Percentiles rank a stretch among this genome's conserved stretches.
phyloP scores from a whole-genome alignment of 2,797 vertebrate genomes.

The Pteropus rufus region DNA sequence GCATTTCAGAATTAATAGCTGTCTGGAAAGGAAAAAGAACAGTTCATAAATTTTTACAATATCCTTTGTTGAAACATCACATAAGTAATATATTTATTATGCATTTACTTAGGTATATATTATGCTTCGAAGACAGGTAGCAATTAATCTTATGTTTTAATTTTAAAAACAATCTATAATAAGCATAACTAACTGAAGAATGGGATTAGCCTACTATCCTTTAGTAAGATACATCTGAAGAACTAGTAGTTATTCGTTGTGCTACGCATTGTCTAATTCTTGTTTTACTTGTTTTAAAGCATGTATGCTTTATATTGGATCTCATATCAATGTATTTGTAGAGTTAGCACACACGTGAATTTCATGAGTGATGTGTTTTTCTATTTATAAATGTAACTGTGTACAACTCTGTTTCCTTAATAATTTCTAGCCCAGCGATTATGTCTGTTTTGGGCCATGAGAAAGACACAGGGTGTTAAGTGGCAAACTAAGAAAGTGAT shows the following conservation, averaged over 20 bases:
- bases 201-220: neutral
- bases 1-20: neutral
- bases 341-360: neutral
- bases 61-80: neutral
- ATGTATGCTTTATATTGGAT: neutral
- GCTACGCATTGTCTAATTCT: neutral
- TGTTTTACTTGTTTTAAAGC: neutral
- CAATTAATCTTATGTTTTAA: conserved; percentile 9
- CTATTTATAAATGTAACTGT: neutral
- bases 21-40: neutral
- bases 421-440: neutral
- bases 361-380: neutral
- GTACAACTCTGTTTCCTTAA: neutral
- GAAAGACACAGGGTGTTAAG: neutral
- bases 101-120: neutral
- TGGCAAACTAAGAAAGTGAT: neutral
- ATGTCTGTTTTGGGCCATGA: neutral
- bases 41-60: neutral
- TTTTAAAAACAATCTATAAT: neutral
- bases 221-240: neutral
- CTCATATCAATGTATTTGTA: neutral
- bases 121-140: neutral
- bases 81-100: neutral
- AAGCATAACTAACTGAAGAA: neutral
- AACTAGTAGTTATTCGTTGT: neutral